A percentile compares a stretch with the other conserved stretches of the same genome.
phyloP scores from a whole-genome alignment of 2,113 vertebrate species.

The Laticauda laticaudata region DNA sequence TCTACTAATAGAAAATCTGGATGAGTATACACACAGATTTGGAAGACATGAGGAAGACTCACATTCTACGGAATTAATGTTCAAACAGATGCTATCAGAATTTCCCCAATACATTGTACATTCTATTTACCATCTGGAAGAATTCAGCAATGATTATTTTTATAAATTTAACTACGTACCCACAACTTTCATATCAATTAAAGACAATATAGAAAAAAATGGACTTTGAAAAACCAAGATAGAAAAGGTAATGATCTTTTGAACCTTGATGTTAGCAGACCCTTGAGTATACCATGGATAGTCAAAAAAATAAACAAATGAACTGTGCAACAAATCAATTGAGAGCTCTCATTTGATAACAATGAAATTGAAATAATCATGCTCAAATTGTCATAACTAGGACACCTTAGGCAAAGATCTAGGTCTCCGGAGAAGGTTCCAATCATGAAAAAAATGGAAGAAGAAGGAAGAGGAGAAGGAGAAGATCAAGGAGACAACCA shows the following conservation, averaged over 20 bases:
- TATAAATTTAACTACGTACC: background rate
- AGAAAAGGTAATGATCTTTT: background rate
- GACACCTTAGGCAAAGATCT: too few species aligned
- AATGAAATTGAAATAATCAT: too few species aligned
- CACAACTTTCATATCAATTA: background rate
- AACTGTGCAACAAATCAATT: background rate
- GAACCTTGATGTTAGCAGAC: background rate
- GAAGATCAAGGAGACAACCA: too few species aligned
- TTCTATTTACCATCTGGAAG: background rate
- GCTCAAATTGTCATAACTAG: too few species aligned
- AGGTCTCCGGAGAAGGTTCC: too few species aligned
- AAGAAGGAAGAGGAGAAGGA: too few species aligned
- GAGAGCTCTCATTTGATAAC: background rate
- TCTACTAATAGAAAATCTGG: background rate
- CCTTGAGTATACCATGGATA: background rate
- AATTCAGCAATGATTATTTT: background rate
- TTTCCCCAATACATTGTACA: background rate
- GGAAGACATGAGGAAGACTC: background rate
- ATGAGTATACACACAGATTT: background rate
- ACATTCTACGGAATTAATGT: background rate
- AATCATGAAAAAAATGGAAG: too few species aligned
- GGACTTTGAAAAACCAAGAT: background rate
- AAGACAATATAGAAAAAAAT: background rate
- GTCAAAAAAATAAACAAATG: background rate
- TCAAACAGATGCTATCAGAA: background rate